These are phyloP conservation scores for Eriocheir sinensis DNA, from an alignment of 1,140 invertebrate species.

Conservation along the genomic window DNA sequence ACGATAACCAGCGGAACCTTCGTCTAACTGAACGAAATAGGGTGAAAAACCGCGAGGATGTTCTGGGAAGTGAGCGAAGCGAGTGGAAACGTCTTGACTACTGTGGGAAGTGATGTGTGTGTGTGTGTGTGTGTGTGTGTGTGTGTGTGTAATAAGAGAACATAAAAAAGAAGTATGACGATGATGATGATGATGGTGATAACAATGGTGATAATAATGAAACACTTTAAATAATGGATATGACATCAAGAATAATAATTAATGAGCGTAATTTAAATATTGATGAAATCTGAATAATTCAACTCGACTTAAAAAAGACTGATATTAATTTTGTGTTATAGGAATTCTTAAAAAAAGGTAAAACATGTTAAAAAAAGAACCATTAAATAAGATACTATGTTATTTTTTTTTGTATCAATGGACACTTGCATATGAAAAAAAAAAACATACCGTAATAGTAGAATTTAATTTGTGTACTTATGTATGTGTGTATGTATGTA, in stretches of 20 bases:
- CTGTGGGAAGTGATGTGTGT: neutral
- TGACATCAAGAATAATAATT: no score
- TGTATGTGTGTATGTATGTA: constrained; percentile 23
- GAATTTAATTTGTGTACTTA: neutral
- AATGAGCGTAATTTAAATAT: no score
- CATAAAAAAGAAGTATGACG: no score
- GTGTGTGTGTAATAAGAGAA: neutral
- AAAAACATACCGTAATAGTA: neutral
- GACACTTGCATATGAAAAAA: neutral
- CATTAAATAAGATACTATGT: no score
- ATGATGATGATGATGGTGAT: no score
- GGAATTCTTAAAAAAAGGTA: neutral
- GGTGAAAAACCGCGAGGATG: neutral
- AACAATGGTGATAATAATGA: no score
- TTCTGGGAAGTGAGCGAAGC: constrained; percentile 6
- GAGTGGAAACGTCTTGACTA: neutral
- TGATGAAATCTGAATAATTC: no score
- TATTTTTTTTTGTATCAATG: neutral
- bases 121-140: constrained; percentile 23
- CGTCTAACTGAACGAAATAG: neutral
- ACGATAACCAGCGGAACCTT: constrained; percentile 30
- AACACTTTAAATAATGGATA: no score
- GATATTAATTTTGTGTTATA: no score
- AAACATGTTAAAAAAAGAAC: neutral
- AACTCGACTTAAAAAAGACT: neutral